Conservation (phyloP, 2,797 vertebrate species). For the Dermochelys coriacea region DNA sequence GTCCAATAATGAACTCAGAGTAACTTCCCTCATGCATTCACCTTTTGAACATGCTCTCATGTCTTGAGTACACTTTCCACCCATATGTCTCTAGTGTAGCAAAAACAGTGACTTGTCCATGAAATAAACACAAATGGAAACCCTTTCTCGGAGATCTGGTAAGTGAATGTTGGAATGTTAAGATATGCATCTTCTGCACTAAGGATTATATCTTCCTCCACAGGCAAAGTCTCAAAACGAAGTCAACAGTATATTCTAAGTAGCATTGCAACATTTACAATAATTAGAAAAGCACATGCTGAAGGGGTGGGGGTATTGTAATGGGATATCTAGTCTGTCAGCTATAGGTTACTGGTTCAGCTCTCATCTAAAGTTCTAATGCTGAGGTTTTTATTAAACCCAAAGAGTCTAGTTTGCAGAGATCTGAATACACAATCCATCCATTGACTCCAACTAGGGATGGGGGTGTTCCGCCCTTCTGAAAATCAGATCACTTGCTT, state of each 20-base stretch:
- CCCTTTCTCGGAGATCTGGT: neutral
- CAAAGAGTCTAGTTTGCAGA: neutral
- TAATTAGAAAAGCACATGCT: accelerated
- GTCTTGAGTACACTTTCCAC: neutral
- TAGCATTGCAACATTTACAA: neutral
- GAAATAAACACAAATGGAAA: neutral
- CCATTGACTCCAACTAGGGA: neutral
- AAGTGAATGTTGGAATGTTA: accelerated
- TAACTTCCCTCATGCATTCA: conserved; percentile 2
- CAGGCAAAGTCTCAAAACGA: accelerated
- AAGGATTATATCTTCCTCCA: neutral
- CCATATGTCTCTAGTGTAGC: neutral
- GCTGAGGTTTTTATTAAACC: neutral
- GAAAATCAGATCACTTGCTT: neutral
- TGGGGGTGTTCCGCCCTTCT: neutral
- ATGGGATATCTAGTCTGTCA: neutral
- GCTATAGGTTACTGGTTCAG: accelerated
- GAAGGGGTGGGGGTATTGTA: accelerated
- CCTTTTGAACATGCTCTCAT: conserved; percentile 27
- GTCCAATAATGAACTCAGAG: conserved; percentile 31
- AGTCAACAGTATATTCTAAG: accelerated
- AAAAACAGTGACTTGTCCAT: accelerated
- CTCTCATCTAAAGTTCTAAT: neutral
- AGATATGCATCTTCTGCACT: accelerated
- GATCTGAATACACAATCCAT: neutral